Evolutionary conservation across 2,888 invertebrate species (phyloP), one percentile per base, ranked within the genome.

Genomic region (Limenitis camilla): DNA sequence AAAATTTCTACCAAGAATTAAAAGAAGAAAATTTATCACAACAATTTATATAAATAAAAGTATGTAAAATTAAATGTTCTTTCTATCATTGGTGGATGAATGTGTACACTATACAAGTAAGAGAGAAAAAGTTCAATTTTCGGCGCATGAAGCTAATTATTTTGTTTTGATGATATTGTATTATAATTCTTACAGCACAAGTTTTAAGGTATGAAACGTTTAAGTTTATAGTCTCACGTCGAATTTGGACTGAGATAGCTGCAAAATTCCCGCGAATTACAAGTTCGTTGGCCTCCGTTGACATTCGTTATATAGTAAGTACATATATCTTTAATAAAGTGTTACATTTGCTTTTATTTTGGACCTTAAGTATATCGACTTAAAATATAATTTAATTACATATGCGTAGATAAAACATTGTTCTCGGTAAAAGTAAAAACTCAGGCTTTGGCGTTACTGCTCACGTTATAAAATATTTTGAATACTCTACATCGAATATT

Each of bases 351-450:
- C 10, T 35, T 39, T 27, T 11, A 53, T 11, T 53, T 44, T 55
- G n/a, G 6, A 8, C 49, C 44, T 55, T 55, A 53, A 45, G 3
- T 4, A 31, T 5, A 28, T 27, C 1, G 28, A 7, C 5, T 50
- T 53, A 55, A 49, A 46, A 52, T 36, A 49, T n/a, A 35, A 36
- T 41, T 41, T 36, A 10, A 35, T 19, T 1, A 19, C 19, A 19
- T 19, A 19, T 19, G 8, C 38, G 11, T 38, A 5, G 11, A 33
- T 8, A 7, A 50, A 33, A 6, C 36, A 40, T 35, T 49, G 49
- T 71, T 71, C 71, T 76, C 73, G 74, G 78, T 80, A 83, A 84
- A 83, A 83, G 82, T 83, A 83, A 83, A 82, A 83, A 74, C 74
- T 77, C 69, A 68, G 72, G 69, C 72, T 74, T 74, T 68, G 65